Base-by-base conservation (phyloP, 2,113 vertebrate genomes). In the Mus pahari region DNA sequence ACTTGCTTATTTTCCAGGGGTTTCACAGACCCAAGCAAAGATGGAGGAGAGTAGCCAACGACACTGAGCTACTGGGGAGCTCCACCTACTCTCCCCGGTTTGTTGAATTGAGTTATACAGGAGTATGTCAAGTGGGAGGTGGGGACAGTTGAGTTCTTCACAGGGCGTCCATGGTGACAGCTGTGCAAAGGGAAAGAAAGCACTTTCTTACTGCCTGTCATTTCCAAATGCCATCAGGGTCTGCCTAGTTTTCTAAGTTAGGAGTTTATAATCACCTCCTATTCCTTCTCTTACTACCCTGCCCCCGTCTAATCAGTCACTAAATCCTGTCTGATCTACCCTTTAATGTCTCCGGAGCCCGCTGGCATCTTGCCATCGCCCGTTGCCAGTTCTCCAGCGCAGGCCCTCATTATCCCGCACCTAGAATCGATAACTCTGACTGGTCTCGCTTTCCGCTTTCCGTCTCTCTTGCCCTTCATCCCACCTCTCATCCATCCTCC, bases 231-330 rank as follows among this genome's bases (percentile, higher is more conserved):
- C 88, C 64, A 26, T 48, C 45, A 1, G 70, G 53, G 79, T 13
- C 92, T 92, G 45, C 92, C 88, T 64, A 19, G 62, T 93, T 97
- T 95, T 71, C 95, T 87, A 95, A 95, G 68, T 79, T 75, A 53
- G 71, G 58, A 84, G 84, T 83, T 94, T 74, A 64, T 73, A 87
- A 87, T 96, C 94, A 84, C 92, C 66, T 84, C 70, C 6, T 70
- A 17, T 86, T 75, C 42, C 79, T 93, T 91, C 50, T 20, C 58
- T 90, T 88, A n/a, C 91, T 66, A 16, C 89, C 81, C 86, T 0
- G 7, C 68, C 79, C 58, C 77, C 28, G 75, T 74, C 70, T 50
- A 92, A 89, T 90, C 84, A 79, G 79, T 93, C 84, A 93, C 79
- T 53, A 48, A 86, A 64, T 90, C 28, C 53, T 94, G 89, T 94